phyloP scores from a whole-genome alignment of 2,888 invertebrate species.

The Sepioteuthis lessoniana region DNA sequence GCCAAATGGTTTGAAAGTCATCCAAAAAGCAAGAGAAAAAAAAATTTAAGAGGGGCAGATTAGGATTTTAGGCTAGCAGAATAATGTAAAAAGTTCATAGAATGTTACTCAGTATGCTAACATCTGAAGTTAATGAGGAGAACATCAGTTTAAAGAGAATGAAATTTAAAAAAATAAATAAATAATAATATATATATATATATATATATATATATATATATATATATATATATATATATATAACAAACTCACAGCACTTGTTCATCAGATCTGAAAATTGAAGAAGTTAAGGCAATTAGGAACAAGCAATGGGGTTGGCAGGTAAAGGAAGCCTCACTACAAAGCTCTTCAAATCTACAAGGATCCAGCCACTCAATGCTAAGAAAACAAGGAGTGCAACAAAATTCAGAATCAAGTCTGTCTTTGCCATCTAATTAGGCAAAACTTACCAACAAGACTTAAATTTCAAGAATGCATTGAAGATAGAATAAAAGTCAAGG shows the following conservation, averaged over 20 bases:
- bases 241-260: neutral
- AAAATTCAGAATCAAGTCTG: neutral
- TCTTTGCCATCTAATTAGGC: neutral
- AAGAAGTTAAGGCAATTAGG: neutral
- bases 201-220: neutral
- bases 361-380: neutral
- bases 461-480: neutral
- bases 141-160: neutral
- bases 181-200: no score
- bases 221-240: neutral
- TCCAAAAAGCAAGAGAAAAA: neutral
- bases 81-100: neutral
- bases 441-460: neutral
- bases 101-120: neutral
- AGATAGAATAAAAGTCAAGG: neutral
- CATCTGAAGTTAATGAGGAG: neutral
- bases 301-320: neutral
- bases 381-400: neutral
- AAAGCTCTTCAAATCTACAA: neutral
- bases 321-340: neutral
- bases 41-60: neutral
- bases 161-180: neutral
- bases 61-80: neutral
- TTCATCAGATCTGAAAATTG: constrained; percentile 33
- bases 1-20: neutral